Evolutionary conservation across 2,797 vertebrate genomes (phyloP).

Genomic region (Phalanger gymnotis): DNA sequence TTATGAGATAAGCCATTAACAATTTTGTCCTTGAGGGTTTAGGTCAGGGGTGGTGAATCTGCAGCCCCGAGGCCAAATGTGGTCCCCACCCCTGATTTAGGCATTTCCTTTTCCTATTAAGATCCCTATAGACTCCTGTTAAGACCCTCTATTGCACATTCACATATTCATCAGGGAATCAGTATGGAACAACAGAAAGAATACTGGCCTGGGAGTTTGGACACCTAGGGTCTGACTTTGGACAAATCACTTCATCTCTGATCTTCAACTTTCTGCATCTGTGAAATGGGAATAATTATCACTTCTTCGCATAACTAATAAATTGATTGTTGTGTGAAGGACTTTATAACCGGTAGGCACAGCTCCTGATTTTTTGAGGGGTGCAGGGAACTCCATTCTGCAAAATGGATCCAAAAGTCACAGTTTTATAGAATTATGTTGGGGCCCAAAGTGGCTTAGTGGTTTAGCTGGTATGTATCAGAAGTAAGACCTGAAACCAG

Average conservation of each 20-base stretch:
- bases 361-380: neutral
- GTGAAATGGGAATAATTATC: neutral
- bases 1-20: neutral
- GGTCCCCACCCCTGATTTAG: neutral
- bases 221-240: neutral
- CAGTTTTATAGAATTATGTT: neutral
- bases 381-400: neutral
- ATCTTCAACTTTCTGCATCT: neutral
- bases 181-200: neutral
- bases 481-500: neutral
- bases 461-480: neutral
- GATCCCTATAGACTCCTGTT: neutral
- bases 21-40: neutral
- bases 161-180: neutral
- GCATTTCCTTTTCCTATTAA: neutral
- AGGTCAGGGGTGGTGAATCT: no score
- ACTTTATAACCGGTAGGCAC: neutral
- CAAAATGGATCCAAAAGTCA: neutral
- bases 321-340: neutral
- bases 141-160: neutral
- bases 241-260: neutral
- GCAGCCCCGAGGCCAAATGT: no score
- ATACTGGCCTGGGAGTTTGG: neutral
- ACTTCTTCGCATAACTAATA: neutral
- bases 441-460: neutral